Evolutionary conservation across 2,888 invertebrate genomes (phyloP).

Genomic region (Agelastica alni): DNA sequence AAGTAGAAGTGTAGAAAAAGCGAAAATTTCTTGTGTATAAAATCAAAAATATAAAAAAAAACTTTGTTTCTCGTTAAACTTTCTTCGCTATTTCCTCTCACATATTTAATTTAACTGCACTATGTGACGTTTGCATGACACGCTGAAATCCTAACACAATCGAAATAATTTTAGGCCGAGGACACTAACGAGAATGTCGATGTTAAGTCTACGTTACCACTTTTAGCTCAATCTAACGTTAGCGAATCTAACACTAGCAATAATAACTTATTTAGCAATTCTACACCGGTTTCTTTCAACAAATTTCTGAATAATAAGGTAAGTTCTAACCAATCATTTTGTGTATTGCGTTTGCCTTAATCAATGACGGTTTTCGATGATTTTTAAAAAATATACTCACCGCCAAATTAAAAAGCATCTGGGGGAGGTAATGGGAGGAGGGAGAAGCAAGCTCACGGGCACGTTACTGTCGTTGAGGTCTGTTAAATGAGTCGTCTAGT

Average conservation of each 20-base stretch:
- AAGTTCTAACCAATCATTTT: slow-evolving; percentile 28
- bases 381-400: too few relatives aligned
- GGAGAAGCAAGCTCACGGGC: too few relatives aligned
- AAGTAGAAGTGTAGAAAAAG: too few relatives aligned
- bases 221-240: slow-evolving; percentile 40
- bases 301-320: slow-evolving; percentile 48
- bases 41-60: too few relatives aligned
- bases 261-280: slow-evolving; percentile 42
- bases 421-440: too few relatives aligned
- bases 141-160: slow-evolving; percentile 30
- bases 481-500: too few relatives aligned
- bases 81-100: slow-evolving; percentile 12
- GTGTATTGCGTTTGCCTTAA: too few relatives aligned
- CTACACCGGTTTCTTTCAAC: slow-evolving; percentile 47
- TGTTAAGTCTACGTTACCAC: slow-evolving; percentile 37
- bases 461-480: too few relatives aligned
- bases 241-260: slow-evolving; percentile 39
- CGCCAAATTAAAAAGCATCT: too few relatives aligned
- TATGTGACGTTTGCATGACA: slow-evolving; percentile 37
- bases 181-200: slow-evolving; percentile 41
- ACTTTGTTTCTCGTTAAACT: slow-evolving; percentile 8
- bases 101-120: slow-evolving; percentile 27
- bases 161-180: slow-evolving; percentile 38
- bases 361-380: neutral
- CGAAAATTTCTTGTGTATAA: too few relatives aligned